A percentile compares a stretch with the other conserved stretches of the same genome.
These are phyloP conservation scores for Charaxes varanes DNA, from an alignment of 1,140 invertebrate genomes.

Conservation along the genomic window DNA sequence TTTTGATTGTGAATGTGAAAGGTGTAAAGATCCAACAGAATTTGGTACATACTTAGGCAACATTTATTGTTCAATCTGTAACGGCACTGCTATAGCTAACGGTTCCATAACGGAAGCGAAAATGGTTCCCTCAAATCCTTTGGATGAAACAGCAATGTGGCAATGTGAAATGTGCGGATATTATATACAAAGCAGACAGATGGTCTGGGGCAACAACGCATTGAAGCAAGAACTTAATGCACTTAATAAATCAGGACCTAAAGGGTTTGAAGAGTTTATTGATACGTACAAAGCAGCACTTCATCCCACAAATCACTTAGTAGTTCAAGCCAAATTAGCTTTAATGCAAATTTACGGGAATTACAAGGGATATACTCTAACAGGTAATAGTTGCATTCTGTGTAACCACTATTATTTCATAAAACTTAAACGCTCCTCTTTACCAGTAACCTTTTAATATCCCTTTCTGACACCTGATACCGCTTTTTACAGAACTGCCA, in stretches of 20 bases:
- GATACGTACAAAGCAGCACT: constrained; percentile 75
- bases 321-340: constrained; percentile 80
- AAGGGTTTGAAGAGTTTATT: constrained; percentile 77
- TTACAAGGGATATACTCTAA: constrained; percentile 70
- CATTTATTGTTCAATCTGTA: constrained; percentile 77
- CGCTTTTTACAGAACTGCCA: constrained; percentile 76
- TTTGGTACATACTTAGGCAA: constrained; percentile 77
- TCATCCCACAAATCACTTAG: constrained; percentile 78
- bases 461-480: no score
- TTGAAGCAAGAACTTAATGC: constrained; percentile 77
- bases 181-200: constrained; percentile 72
- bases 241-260: constrained; percentile 73
- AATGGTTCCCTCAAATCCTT: constrained; percentile 75
- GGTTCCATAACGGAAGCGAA: constrained; percentile 45
- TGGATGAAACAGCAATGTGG: constrained; percentile 76
- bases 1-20: constrained; percentile 77
- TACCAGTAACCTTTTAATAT: no score
- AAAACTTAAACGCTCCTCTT: no score
- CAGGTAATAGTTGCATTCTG: constrained; percentile 58
- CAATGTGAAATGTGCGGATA: constrained; percentile 78
- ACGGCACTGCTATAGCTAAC: constrained; percentile 52
- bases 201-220: constrained; percentile 75
- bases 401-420: no score
- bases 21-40: constrained; percentile 79
- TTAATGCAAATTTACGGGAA: constrained; percentile 80